A percentile compares a stretch with the other conserved stretches of the same genome.
These are phyloP conservation scores for Helicoverpa zea DNA, from an alignment of 1,140 invertebrate species.

Conservation along the genomic window DNA sequence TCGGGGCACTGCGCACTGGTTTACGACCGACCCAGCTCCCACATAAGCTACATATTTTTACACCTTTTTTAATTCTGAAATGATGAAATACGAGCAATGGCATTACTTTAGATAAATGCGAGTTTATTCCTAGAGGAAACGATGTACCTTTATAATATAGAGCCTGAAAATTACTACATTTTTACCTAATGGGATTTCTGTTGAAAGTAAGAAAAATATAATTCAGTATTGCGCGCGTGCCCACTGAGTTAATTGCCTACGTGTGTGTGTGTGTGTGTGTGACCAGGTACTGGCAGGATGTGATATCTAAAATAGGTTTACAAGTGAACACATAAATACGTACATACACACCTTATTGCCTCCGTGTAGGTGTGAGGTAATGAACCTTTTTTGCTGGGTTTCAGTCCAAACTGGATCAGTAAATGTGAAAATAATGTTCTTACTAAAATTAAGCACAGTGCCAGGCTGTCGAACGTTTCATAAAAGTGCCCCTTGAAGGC, in stretches of 20 bases:
- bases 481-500: not conserved
- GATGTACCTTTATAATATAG: not conserved
- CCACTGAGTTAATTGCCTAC: too few species aligned
- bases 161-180: not conserved
- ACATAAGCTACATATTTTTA: not conserved
- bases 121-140: not conserved
- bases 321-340: not conserved
- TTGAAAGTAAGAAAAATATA: too few species aligned
- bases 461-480: not conserved
- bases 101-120: constrained; percentile 1
- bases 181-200: too few species aligned
- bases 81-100: constrained; percentile 24
- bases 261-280: too few species aligned
- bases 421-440: constrained; percentile 8
- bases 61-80: constrained; percentile 12
- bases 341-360: not conserved
- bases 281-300: too few species aligned
- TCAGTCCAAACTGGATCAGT: not conserved
- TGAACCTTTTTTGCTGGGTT: not conserved
- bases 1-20: not conserved
- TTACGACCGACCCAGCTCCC: not conserved
- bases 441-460: not conserved
- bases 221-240: too few species aligned
- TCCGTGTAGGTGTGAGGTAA: not conserved
- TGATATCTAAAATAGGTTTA: too few species aligned